Conservation (phyloP, 2,113 vertebrate species). For the Tamias sibiricus region DNA sequence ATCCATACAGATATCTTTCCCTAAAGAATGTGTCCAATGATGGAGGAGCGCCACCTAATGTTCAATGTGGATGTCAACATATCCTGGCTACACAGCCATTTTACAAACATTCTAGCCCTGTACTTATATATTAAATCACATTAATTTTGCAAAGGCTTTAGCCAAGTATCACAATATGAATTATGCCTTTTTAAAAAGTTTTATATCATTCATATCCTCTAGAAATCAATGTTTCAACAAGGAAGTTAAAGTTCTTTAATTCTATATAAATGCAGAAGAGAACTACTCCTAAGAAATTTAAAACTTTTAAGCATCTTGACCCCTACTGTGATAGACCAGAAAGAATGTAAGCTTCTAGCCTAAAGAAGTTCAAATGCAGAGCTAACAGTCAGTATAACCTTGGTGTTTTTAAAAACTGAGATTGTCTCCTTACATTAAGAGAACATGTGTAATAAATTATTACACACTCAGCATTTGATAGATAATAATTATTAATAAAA, state of each 20-base stretch:
- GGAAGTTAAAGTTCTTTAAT: background rate
- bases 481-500: background rate
- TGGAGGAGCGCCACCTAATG: slow-evolving; percentile 82
- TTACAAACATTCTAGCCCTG: background rate
- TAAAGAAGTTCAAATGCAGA: background rate
- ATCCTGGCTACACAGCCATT: background rate
- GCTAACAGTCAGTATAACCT: background rate
- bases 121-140: background rate
- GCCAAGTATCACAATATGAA: background rate
- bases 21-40: background rate
- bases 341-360: background rate
- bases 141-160: background rate
- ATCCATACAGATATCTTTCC: background rate
- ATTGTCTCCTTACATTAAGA: background rate
- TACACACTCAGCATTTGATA: background rate
- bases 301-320: background rate
- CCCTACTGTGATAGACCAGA: background rate
- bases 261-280: background rate
- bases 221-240: background rate
- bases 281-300: background rate
- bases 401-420: background rate
- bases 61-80: background rate
- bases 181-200: background rate
- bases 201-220: background rate
- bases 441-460: background rate